These are phyloP conservation scores for Chloropsis cyanopogon DNA, from an alignment of 2,113 vertebrate genomes.

Conservation along the genomic window DNA sequence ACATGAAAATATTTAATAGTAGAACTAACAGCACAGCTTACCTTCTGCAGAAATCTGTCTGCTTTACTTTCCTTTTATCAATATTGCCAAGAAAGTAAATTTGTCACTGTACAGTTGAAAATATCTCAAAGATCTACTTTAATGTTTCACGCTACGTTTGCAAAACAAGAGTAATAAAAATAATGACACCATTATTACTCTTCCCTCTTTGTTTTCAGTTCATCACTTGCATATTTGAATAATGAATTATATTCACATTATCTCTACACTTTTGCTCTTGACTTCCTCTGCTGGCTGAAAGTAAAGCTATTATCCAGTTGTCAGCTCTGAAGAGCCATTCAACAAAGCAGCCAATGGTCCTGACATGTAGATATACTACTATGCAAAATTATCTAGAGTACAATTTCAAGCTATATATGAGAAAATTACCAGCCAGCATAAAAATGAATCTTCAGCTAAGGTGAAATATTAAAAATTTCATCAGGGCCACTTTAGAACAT, in stretches of 20 bases:
- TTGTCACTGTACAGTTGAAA: constrained; percentile 71
- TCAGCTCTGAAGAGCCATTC: constrained; percentile 82
- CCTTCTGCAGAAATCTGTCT: constrained; percentile 69
- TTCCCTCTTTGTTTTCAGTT: constrained; percentile 79
- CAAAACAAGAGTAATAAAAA: constrained; percentile 92
- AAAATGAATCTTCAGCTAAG: constrained; percentile 62
- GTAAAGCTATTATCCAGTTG: constrained; percentile 95
- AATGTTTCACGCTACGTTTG: constrained; percentile 84
- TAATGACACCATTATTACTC: constrained; percentile 95
- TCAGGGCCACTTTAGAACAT: constrained; percentile 70
- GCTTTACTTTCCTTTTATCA: constrained; percentile 72
- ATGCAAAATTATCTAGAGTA: constrained; percentile 70
- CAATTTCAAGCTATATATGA: constrained; percentile 71
- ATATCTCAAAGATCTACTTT: constrained; percentile 75
- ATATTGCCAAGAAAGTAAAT: constrained; percentile 70
- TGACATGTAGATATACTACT: constrained; percentile 80
- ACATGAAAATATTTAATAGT: constrained; percentile 56
- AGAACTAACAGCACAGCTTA: constrained; percentile 61
- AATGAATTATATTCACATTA: constrained; percentile 98
- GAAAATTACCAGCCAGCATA: constrained; percentile 71
- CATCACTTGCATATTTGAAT: constrained; percentile 93
- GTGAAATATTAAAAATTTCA: constrained; percentile 72
- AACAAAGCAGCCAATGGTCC: constrained; percentile 78
- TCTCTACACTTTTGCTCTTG: constrained; percentile 88
- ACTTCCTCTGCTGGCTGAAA: constrained; percentile 85